Percentiles rank a stretch among this genome's conserved stretches.
These are phyloP conservation scores for Schizopygopsis pylzovi DNA, from an alignment of 2,797 vertebrate genomes.

Conservation along the genomic window DNA sequence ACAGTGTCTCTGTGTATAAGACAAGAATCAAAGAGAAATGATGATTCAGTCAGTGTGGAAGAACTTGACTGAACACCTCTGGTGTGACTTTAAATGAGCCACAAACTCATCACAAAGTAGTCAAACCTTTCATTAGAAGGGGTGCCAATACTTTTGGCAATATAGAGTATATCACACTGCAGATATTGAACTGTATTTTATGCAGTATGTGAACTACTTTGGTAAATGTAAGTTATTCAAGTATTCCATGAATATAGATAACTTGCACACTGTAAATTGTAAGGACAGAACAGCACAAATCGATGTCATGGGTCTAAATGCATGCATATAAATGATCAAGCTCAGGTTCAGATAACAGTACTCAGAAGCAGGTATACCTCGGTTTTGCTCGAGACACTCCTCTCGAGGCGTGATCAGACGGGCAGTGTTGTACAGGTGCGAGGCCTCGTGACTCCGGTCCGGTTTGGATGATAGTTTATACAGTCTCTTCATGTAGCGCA, in stretches of 20 bases:
- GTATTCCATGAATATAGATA: not conserved
- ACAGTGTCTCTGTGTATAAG: too few species aligned
- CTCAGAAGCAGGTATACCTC: constrained; percentile 65
- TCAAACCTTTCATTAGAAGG: too few species aligned
- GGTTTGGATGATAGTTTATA: constrained; percentile 84
- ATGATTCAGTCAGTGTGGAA: too few species aligned
- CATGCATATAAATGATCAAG: not conserved
- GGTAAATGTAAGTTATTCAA: not conserved
- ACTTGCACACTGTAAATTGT: not conserved
- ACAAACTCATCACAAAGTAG: too few species aligned
- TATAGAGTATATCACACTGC: not conserved
- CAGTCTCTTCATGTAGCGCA: constrained; percentile 89
- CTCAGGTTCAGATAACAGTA: too few species aligned
- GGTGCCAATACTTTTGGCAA: too few species aligned
- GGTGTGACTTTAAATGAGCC: too few species aligned
- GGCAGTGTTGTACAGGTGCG: constrained; percentile 86
- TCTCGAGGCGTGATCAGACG: constrained; percentile 87
- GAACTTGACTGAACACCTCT: too few species aligned
- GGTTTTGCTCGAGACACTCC: constrained; percentile 72
- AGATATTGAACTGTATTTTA: not conserved
- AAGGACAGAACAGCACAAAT: not conserved
- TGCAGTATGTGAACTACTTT: not conserved
- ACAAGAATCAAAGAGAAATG: too few species aligned
- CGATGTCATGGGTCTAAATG: not conserved
- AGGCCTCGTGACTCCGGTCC: constrained; percentile 80